A percentile compares a stretch with the other conserved stretches of the same genome.
Conservation (phyloP, 2,113 vertebrate species). For the Pluvialis apricaria region DNA sequence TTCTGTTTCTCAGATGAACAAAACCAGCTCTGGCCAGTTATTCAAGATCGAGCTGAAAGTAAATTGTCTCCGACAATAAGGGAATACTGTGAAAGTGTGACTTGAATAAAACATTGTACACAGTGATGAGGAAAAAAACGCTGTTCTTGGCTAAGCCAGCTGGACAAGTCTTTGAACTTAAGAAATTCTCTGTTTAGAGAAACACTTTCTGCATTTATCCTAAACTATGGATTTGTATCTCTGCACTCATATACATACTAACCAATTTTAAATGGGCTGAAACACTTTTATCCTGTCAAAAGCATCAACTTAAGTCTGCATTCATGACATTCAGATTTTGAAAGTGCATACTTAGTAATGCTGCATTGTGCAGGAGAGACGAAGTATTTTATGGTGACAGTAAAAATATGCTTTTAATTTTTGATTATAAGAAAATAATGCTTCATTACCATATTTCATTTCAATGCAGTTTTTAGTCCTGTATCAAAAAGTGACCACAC, state of each 20-base stretch:
- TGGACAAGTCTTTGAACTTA: background rate
- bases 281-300: background rate
- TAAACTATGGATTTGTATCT: background rate
- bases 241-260: background rate
- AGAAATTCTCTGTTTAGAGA: background rate
- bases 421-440: background rate
- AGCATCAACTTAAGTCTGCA: background rate
- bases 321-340: background rate
- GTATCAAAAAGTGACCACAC: background rate
- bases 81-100: background rate
- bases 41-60: slow-evolving; percentile 5
- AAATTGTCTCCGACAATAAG: slow-evolving; percentile 17
- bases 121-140: background rate
- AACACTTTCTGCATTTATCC: background rate
- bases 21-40: slow-evolving; percentile 12
- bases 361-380: background rate
- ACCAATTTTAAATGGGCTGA: background rate
- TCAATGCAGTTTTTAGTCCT: background rate
- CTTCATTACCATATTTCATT: background rate
- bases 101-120: background rate
- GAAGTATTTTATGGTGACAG: background rate
- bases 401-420: background rate
- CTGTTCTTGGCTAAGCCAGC: background rate
- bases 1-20: background rate
- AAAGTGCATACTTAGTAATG: background rate